A percentile compares a stretch with the other conserved stretches of the same genome.
Conservation (phyloP, 2,113 vertebrate genomes). For the Nothoprocta pentlandii region DNA sequence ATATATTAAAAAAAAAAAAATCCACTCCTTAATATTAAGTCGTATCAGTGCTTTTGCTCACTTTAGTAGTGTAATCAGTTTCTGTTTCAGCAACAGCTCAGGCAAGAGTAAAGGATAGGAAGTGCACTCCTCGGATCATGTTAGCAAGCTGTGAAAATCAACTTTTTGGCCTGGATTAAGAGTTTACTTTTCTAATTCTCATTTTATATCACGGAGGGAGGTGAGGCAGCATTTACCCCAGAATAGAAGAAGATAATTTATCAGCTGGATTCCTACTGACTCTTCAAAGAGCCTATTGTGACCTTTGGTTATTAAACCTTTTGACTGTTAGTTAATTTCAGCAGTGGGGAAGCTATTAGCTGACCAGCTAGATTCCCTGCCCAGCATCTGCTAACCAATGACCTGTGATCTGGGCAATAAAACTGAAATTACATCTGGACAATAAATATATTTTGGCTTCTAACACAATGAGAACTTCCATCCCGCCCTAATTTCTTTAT, state of each 20-base stretch:
- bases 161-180: conserved; percentile 43
- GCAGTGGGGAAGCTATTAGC: conserved; percentile 80
- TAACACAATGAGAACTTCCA: conserved; percentile 51
- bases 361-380: conserved; percentile 77
- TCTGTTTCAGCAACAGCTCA: neutral
- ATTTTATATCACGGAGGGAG: conserved; percentile 63
- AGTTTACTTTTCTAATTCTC: conserved; percentile 51
- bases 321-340: conserved; percentile 85
- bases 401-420: conserved; percentile 79
- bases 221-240: conserved; percentile 26
- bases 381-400: conserved; percentile 79
- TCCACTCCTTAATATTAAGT: neutral
- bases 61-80: neutral
- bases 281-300: conserved; percentile 74
- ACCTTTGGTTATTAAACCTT: conserved; percentile 79
- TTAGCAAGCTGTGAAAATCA: conserved; percentile 45
- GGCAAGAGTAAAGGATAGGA: neutral
- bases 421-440: conserved; percentile 78
- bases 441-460: conserved; percentile 77
- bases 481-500: neutral
- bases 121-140: neutral
- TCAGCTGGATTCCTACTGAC: conserved; percentile 76
- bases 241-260: conserved; percentile 74
- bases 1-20: neutral
- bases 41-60: neutral